Conservation (phyloP, 2,888 invertebrate species). For the Chloromyia formosa region DNA sequence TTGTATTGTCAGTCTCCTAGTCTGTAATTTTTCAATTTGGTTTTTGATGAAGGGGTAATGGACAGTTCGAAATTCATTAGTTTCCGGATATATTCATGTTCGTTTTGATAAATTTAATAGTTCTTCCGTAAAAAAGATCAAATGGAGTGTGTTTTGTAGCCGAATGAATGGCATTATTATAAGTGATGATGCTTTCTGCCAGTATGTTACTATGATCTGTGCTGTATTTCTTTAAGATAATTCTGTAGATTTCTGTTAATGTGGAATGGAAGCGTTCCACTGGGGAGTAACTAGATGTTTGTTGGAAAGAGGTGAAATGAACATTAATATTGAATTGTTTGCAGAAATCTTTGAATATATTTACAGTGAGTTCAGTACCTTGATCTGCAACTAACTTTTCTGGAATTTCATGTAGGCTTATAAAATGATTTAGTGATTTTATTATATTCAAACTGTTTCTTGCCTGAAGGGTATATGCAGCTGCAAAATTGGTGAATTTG, state of each 20-base stretch:
- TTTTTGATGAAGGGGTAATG: slow-evolving; percentile 41
- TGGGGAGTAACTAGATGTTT: slow-evolving; percentile 46
- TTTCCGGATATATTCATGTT: slow-evolving; percentile 40
- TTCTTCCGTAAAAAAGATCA: slow-evolving; percentile 37
- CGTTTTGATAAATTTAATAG: slow-evolving; percentile 43
- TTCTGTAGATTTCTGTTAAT: slow-evolving; percentile 48
- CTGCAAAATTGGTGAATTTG: slow-evolving; percentile 1
- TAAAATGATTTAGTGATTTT: not conserved
- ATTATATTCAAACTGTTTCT: slow-evolving; percentile 18
- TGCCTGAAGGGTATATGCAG: not conserved
- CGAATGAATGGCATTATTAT: slow-evolving; percentile 47
- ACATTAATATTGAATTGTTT: slow-evolving; percentile 43
- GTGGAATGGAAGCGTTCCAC: slow-evolving; percentile 48
- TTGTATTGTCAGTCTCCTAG: slow-evolving; percentile 5
- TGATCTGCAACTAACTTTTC: slow-evolving; percentile 39
- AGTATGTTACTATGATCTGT: slow-evolving; percentile 47
- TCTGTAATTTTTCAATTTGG: slow-evolving; percentile 27
- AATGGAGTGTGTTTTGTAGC: slow-evolving; percentile 45
- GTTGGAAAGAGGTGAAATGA: slow-evolving; percentile 48
- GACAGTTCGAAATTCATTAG: slow-evolving; percentile 38
- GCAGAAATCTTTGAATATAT: slow-evolving; percentile 48
- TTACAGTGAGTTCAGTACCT: slow-evolving; percentile 46
- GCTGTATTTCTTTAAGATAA: slow-evolving; percentile 44
- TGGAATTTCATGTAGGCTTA: not conserved
- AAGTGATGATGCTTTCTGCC: slow-evolving; percentile 44